These are phyloP conservation scores for Pristiophorus japonicus DNA, from an alignment of 2,113 vertebrate species.

Conservation along the genomic window DNA sequence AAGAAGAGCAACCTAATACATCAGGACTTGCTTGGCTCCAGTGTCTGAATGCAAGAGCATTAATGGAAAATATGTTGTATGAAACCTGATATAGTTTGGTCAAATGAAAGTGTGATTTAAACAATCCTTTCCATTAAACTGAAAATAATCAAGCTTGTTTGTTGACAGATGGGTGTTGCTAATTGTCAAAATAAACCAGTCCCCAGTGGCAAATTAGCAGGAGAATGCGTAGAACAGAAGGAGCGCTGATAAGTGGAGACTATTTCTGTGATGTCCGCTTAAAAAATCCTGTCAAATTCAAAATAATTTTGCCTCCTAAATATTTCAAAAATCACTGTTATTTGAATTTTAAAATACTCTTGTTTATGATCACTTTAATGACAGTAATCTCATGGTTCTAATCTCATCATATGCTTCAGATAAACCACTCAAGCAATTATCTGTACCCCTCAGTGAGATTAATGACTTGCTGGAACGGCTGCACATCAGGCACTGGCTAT, in stretches of 20 bases:
- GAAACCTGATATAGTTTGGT: conserved; percentile 50
- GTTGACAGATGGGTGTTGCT: conserved; percentile 58
- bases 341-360: neutral
- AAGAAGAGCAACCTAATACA: conserved; percentile 27
- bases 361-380: neutral
- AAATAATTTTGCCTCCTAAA: neutral
- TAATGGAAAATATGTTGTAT: conserved; percentile 49
- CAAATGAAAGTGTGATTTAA: conserved; percentile 57
- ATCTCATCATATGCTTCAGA: neutral
- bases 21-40: conserved; percentile 38
- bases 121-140: conserved; percentile 52
- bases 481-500: neutral
- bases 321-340: neutral
- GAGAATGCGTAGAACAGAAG: neutral
- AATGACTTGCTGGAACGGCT: neutral
- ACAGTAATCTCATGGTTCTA: neutral
- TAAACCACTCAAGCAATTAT: neutral
- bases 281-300: neutral
- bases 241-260: neutral
- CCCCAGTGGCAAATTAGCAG: conserved; percentile 42
- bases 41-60: conserved; percentile 46
- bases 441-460: neutral
- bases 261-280: neutral
- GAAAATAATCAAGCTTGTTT: conserved; percentile 48
- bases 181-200: conserved; percentile 56